These are phyloP conservation scores for Brachypalpus laphriformis DNA, from an alignment of 2,888 invertebrate species.

Conservation along the genomic window DNA sequence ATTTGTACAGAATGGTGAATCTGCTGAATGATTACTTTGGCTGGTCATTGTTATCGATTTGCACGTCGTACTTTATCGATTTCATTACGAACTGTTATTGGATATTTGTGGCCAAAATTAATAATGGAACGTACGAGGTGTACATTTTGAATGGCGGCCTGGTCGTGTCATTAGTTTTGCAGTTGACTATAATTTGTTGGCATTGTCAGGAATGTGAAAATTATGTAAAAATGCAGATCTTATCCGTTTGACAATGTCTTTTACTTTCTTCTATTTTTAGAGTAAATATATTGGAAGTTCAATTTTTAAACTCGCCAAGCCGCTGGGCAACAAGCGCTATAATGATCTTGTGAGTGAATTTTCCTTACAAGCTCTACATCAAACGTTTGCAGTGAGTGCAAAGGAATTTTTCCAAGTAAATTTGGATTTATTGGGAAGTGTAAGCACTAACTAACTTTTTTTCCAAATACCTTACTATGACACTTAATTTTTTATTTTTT, in stretches of 20 bases:
- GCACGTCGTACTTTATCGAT: constrained; percentile 79
- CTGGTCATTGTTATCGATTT: constrained; percentile 80
- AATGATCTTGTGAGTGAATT: constrained; percentile 81
- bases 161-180: constrained; percentile 71
- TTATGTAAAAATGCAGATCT: constrained; percentile 76
- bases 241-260: neutral
- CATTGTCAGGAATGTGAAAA: constrained; percentile 78
- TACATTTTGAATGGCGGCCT: constrained; percentile 71
- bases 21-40: constrained; percentile 79
- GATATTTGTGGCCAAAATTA: constrained; percentile 75
- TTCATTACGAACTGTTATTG: constrained; percentile 80
- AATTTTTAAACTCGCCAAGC: constrained; percentile 80
- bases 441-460: constrained; percentile 74
- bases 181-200: constrained; percentile 78
- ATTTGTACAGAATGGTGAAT: constrained; percentile 77
- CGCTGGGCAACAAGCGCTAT: constrained; percentile 79
- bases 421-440: constrained; percentile 80
- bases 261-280: constrained; percentile 75
- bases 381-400: constrained; percentile 80
- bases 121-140: neutral
- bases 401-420: constrained; percentile 82
- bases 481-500: neutral
- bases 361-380: constrained; percentile 81
- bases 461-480: too few species aligned
- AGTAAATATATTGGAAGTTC: constrained; percentile 81